phyloP scores from a whole-genome alignment of 2,888 invertebrate genomes.

The Brachyptera putata region DNA sequence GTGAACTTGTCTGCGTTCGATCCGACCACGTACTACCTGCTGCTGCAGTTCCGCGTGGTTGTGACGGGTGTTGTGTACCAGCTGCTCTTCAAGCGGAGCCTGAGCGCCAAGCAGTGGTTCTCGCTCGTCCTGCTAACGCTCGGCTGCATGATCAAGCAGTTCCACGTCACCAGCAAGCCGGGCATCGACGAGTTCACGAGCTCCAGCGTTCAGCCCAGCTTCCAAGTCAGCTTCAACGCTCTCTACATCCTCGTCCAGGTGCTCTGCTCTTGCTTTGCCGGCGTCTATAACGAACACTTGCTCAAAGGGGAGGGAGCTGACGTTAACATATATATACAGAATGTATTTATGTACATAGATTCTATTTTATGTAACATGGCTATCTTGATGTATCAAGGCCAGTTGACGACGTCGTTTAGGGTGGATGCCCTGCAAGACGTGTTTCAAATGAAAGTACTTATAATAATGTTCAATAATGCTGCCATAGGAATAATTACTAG shows the following conservation, averaged over 20 bases:
- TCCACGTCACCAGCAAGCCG: conserved; percentile 48
- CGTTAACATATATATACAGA: conserved; percentile 88
- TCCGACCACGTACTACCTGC: conserved; percentile 88
- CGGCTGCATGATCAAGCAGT: conserved; percentile 89
- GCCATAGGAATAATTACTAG: conserved; percentile 90
- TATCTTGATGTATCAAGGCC: conserved; percentile 64
- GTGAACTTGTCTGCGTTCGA: conserved; percentile 86
- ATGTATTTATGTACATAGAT: conserved; percentile 92
- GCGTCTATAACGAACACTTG: conserved; percentile 93
- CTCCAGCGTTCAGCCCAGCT: conserved; percentile 14
- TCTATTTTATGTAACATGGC: conserved; percentile 88
- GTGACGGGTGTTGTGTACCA: conserved; percentile 89
- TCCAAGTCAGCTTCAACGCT: conserved; percentile 41
- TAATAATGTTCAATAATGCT: conserved; percentile 85
- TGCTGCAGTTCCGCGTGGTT: conserved; percentile 87
- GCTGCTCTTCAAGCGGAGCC: conserved; percentile 77
- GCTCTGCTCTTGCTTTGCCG: conserved; percentile 88
- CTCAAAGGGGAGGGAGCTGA: conserved; percentile 79
- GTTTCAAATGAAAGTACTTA: conserved; percentile 64
- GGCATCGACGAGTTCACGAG: neutral
- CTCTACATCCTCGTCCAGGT: conserved; percentile 54
- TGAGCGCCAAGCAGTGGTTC: conserved; percentile 81
- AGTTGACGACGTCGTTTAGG: conserved; percentile 58
- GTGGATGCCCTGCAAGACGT: conserved; percentile 53
- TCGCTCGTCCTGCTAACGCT: conserved; percentile 79